Conservation (phyloP, 2,113 vertebrate species). For the Apteryx owenii region DNA sequence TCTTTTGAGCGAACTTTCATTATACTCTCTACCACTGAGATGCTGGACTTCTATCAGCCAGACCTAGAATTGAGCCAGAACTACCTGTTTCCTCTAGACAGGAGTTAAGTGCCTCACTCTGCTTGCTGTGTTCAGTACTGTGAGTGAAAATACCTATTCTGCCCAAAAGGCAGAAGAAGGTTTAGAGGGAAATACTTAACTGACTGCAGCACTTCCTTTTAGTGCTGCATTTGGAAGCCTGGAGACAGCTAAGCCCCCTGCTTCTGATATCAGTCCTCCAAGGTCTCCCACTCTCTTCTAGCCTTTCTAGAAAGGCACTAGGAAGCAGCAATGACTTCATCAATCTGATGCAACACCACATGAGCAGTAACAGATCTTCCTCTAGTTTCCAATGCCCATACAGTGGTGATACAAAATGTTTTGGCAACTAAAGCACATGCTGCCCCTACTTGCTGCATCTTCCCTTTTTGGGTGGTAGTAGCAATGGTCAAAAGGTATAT, state of each 20-base stretch:
- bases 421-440: background rate
- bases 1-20: background rate
- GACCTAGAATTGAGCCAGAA: background rate
- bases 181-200: background rate
- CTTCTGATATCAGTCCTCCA: background rate
- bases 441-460: background rate
- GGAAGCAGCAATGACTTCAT: slow-evolving; percentile 49
- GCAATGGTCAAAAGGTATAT: background rate
- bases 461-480: background rate
- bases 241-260: background rate
- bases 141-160: background rate
- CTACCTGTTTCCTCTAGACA: background rate
- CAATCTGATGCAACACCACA: slow-evolving; percentile 49
- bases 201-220: background rate
- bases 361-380: background rate
- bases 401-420: background rate
- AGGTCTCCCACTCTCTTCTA: background rate
- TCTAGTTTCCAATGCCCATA: background rate
- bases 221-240: background rate
- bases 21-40: no score
- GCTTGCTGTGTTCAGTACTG: background rate
- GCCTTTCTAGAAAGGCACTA: background rate
- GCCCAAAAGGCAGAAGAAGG: background rate
- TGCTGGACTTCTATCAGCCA: background rate
- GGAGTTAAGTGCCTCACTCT: background rate